These are phyloP conservation scores for Botia kubotai DNA, from an alignment of 2,797 vertebrate genomes.

Conservation along the genomic window DNA sequence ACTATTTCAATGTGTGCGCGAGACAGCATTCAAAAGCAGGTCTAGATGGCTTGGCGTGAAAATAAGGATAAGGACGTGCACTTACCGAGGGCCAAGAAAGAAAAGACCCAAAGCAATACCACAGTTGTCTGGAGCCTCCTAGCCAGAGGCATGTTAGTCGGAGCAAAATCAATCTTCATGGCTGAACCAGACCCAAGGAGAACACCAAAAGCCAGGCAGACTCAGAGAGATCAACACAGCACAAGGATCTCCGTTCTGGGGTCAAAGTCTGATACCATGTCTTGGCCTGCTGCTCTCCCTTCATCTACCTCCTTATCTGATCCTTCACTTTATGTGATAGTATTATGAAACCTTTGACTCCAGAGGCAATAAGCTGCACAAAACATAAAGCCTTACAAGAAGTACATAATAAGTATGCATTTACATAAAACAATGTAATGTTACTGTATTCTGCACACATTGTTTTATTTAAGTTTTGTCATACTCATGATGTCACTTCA, in stretches of 20 bases:
- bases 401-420: not conserved
- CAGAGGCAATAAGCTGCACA: slow-evolving; percentile 11
- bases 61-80: not conserved
- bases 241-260: slow-evolving; percentile 51
- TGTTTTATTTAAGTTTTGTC: not conserved
- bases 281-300: slow-evolving; percentile 8
- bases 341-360: slow-evolving; percentile 72
- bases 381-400: slow-evolving; percentile 12
- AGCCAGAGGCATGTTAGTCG: slow-evolving; percentile 71
- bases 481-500: not conserved
- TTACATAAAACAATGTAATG: not conserved
- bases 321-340: slow-evolving; percentile 36
- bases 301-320: slow-evolving; percentile 69
- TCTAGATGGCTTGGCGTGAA: not conserved
- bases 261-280: slow-evolving; percentile 76
- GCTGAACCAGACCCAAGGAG: not conserved
- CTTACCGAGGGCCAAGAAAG: slow-evolving; percentile 86
- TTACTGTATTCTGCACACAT: not conserved
- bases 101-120: slow-evolving; percentile 87
- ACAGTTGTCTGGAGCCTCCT: slow-evolving; percentile 86
- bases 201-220: not conserved
- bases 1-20: not conserved
- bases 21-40: not conserved
- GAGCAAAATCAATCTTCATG: slow-evolving; percentile 89
- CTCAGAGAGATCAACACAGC: slow-evolving; percentile 1